Evolutionary conservation across 1,140 invertebrate genomes (phyloP).

Genomic region (Drosophila pruinosa): DNA sequence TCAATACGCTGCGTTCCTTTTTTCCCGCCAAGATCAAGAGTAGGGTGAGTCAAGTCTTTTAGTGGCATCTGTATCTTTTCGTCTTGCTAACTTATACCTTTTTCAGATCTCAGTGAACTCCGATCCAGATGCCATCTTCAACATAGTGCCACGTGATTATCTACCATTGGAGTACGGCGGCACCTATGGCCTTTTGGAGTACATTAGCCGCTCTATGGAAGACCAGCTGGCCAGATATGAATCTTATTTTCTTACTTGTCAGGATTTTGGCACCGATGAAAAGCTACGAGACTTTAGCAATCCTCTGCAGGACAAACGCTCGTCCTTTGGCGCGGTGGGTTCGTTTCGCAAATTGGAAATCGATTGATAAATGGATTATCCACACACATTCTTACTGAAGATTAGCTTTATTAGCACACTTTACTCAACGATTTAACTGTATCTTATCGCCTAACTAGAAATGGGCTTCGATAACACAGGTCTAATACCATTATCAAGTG

Average conservation of each 20-base stretch:
- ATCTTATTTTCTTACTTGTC: slow-evolving; percentile 84
- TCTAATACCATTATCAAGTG: neutral
- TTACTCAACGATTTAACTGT: neutral
- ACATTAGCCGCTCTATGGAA: slow-evolving; percentile 84
- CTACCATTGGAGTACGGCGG: slow-evolving; percentile 85
- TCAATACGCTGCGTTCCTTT: slow-evolving; percentile 83
- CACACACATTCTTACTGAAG: neutral
- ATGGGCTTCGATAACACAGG: neutral
- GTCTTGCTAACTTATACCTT: too few species aligned
- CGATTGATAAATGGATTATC: slow-evolving; percentile 45
- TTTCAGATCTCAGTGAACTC: slow-evolving; percentile 70
- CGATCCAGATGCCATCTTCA: slow-evolving; percentile 77
- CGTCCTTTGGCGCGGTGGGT: slow-evolving; percentile 85
- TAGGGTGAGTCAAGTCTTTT: slow-evolving; percentile 61
- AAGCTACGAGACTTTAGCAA: slow-evolving; percentile 83
- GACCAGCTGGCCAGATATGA: slow-evolving; percentile 83
- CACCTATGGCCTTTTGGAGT: slow-evolving; percentile 80
- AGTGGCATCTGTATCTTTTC: neutral
- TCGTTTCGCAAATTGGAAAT: slow-evolving; percentile 84
- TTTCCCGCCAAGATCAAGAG: slow-evolving; percentile 73
- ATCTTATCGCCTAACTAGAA: slow-evolving; percentile 14
- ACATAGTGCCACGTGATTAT: slow-evolving; percentile 83
- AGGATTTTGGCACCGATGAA: slow-evolving; percentile 84
- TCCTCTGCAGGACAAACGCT: slow-evolving; percentile 82
- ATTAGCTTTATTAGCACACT: slow-evolving; percentile 16